Percentiles rank a stretch among this genome's conserved stretches.
phyloP scores from a whole-genome alignment of 1,140 invertebrate genomes.

The Cyclina sinensis region DNA sequence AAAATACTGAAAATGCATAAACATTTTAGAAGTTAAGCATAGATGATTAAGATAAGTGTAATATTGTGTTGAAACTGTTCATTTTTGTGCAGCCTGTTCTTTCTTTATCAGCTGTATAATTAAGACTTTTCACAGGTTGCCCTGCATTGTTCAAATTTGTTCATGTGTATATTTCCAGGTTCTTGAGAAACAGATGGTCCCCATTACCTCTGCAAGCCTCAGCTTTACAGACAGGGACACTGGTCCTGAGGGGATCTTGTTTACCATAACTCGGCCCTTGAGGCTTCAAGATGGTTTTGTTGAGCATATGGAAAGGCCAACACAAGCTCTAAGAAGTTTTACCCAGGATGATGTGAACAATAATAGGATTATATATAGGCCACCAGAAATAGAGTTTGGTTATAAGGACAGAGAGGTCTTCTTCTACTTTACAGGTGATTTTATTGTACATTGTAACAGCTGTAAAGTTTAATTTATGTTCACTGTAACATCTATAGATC shows the following conservation, averaged over 20 bases:
- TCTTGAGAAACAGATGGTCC: conserved; percentile 79
- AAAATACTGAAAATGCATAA: no score
- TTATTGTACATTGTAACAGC: background rate
- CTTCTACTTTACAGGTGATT: conserved; percentile 78
- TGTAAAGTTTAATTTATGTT: no score
- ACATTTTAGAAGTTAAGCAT: no score
- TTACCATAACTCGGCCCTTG: conserved; percentile 75
- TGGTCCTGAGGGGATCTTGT: conserved; percentile 67
- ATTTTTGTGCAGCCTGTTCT: no score
- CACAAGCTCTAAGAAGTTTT: conserved; percentile 73
- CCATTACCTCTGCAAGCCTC: conserved; percentile 72
- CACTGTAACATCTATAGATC: no score
- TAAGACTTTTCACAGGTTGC: no score
- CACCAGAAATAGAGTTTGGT: conserved; percentile 76
- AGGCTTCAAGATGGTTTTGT: conserved; percentile 73
- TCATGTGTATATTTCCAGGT: conserved; percentile 77
- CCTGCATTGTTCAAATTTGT: no score
- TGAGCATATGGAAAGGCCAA: conserved; percentile 78
- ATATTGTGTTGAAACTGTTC: no score
- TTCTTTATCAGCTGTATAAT: no score
- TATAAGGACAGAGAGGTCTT: conserved; percentile 71
- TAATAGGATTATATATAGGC: conserved; percentile 79
- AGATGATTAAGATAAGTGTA: no score
- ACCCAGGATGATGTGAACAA: conserved; percentile 82
- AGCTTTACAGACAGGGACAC: conserved; percentile 71